Evolutionary conservation across 2,797 vertebrate species (phyloP), one percentile per base, ranked within the genome.

Genomic region (Melanotaenia nigrans): DNA sequence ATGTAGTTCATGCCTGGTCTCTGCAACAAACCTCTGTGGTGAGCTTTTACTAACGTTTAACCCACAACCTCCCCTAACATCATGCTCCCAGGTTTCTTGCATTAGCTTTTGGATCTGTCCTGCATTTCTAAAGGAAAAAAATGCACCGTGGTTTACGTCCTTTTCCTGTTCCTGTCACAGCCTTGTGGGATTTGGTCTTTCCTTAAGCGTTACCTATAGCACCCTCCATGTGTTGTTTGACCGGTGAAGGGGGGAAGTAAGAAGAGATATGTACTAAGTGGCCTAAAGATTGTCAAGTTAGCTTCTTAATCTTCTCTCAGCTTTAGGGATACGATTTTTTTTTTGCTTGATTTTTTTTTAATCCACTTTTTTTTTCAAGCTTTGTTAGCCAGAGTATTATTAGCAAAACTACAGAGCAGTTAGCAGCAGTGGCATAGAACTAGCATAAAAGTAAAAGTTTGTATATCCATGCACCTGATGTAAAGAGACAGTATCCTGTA

Each of bases 11-110:
- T 20, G 67, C 18, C 38, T 2, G 58, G 69, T 84, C 56, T 83
- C 75, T 75, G 33, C 58, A 35, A 32, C 32, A 14, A 30, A 63
- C 25, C 53, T 13, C 42, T 49, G 22, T 18, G 49, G 12, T 32
- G 47, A 70, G 62, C 84, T 42, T 73, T 71, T 2, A 73, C 85
- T 87, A 85, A 89, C 55, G 0, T 61, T 45, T 66, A 85, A 85
- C 57, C 65, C 63, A 13, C 58, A 33, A 6, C 33, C 64, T 28
- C 18, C 58, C 75, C 78, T 83, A 66, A 78, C 79, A 4, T 5
- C 61, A 5, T 51, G 47, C 38, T 67, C 28, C 53, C 69, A 58
- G 81, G 68, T 62, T 60, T 42, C 32, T 61, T 38, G 36, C 36
- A 38, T 38, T 38, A 57, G 59, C 61, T 53, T 61, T 30, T 40